These are phyloP conservation scores for Salvator merianae DNA, from an alignment of 2,113 vertebrate species.

Conservation along the genomic window DNA sequence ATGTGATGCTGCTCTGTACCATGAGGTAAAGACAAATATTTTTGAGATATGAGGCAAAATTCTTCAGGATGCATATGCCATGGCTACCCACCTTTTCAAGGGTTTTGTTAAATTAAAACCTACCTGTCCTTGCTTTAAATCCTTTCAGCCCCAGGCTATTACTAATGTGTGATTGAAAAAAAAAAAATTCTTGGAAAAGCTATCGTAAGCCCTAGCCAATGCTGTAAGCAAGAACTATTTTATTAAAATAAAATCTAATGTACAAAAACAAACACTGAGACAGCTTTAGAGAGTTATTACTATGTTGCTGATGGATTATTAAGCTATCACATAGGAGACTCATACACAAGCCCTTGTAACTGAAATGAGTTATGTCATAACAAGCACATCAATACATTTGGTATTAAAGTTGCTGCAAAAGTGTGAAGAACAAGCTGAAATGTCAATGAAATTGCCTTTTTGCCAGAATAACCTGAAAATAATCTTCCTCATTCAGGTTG, in stretches of 20 bases:
- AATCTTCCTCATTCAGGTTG: background rate
- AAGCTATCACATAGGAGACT: background rate
- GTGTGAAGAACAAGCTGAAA: fast-evolving
- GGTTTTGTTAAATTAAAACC: background rate
- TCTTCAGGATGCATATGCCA: background rate
- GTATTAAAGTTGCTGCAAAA: constrained; percentile 20
- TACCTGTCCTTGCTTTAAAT: background rate
- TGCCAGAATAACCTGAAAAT: background rate
- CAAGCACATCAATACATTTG: background rate
- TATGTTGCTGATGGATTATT: background rate
- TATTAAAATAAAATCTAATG: constrained; percentile 32
- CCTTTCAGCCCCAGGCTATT: background rate
- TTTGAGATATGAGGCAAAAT: too few relatives aligned
- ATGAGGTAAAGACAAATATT: background rate
- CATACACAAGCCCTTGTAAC: background rate
- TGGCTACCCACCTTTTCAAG: background rate
- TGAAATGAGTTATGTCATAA: constrained; percentile 16
- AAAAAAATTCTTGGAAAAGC: too few relatives aligned
- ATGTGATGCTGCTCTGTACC: background rate
- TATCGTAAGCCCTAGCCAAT: background rate
- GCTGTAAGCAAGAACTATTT: background rate
- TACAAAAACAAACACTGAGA: background rate
- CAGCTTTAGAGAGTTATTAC: constrained; percentile 22
- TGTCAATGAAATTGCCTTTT: background rate
- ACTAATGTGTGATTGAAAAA: constrained; percentile 2